phyloP scores from a whole-genome alignment of 1,140 invertebrate genomes.

The Drosophila rufa region DNA sequence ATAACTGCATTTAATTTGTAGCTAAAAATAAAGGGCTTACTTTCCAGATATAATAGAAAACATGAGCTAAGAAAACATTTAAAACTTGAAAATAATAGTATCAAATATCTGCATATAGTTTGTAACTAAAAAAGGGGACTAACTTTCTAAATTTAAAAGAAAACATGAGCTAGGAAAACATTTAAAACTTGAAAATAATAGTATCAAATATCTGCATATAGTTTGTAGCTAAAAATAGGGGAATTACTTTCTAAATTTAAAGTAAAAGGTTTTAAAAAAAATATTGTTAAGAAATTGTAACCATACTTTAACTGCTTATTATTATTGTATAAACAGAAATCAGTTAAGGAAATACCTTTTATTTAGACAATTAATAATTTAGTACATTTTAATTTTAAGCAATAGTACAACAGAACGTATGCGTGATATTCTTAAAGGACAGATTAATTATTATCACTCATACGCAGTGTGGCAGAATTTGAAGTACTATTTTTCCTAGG shows the following conservation, averaged over 20 bases:
- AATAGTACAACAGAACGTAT: slow-evolving; percentile 8
- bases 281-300: too few species aligned
- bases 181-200: too few species aligned
- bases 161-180: too few species aligned
- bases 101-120: too few species aligned
- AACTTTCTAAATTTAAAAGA: not conserved
- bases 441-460: not conserved
- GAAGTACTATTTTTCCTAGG: too few species aligned
- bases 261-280: not conserved
- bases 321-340: not conserved
- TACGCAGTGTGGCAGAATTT: slow-evolving; percentile 4
- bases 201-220: too few species aligned
- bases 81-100: not conserved
- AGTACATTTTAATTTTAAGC: not conserved
- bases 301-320: not conserved
- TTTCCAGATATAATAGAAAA: too few species aligned
- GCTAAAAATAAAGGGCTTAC: too few species aligned
- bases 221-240: too few species aligned
- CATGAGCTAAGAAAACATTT: not conserved
- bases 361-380: not conserved
- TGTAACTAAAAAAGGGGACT: not conserved
- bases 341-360: not conserved
- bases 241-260: not conserved
- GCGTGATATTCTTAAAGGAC: not conserved
- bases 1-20: too few species aligned